Evolutionary conservation across 2,888 invertebrate genomes (phyloP).

Genomic region (Dicyrtomina minuta): DNA sequence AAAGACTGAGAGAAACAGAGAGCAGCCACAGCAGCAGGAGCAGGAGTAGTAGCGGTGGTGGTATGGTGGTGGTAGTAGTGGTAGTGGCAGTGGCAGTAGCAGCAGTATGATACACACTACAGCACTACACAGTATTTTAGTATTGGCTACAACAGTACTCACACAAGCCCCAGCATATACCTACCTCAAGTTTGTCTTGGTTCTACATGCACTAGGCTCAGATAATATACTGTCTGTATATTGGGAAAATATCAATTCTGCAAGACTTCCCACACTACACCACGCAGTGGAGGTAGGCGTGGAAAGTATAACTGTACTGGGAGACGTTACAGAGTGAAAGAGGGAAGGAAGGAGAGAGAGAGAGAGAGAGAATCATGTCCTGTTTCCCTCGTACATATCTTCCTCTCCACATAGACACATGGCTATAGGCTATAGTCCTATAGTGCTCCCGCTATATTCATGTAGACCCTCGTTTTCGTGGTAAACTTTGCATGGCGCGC

Average conservation of each 20-base stretch:
- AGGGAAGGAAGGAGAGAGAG: conserved; percentile 30
- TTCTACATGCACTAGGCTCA: too few relatives aligned
- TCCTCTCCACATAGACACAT: too few relatives aligned
- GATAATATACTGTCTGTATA: not conserved
- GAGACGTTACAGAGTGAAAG: not conserved
- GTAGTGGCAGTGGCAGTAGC: too few relatives aligned
- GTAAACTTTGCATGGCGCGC: too few relatives aligned
- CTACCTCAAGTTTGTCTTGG: too few relatives aligned
- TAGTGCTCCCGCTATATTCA: too few relatives aligned
- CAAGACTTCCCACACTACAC: conserved; percentile 1
- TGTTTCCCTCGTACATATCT: conserved; percentile 2
- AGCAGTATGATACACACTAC: conserved; percentile 15
- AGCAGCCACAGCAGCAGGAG: not conserved
- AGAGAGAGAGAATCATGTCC: conserved; percentile 10
- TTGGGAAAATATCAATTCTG: conserved; percentile 23
- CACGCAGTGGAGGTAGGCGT: not conserved
- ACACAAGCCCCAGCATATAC: too few relatives aligned
- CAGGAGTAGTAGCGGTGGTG: not conserved
- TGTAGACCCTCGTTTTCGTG: too few relatives aligned
- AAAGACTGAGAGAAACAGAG: conserved; percentile 20
- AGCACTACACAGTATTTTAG: not conserved
- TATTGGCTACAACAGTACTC: conserved; percentile 1
- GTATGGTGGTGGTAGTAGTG: not conserved
- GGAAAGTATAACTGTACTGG: not conserved
- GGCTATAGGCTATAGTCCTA: too few relatives aligned